phyloP scores from a whole-genome alignment of 2,888 invertebrate genomes.

The Drosophila percnosoma region DNA sequence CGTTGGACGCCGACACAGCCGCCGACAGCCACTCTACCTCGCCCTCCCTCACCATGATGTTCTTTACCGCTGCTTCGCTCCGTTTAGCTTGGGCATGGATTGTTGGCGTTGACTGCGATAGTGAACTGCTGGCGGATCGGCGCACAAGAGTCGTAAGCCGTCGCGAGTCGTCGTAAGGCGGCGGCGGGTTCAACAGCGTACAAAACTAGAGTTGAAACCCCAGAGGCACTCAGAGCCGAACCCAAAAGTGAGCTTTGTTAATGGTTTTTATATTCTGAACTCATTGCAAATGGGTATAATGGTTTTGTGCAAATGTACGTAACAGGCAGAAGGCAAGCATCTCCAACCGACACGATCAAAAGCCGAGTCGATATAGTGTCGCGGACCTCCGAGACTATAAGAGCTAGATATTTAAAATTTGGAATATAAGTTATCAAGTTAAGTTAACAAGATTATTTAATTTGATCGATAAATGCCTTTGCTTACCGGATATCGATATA shows the following conservation, averaged over 20 bases:
- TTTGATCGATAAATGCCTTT: not conserved
- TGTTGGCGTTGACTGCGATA: slow-evolving; percentile 32
- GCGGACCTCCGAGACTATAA: not conserved
- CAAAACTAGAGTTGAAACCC: slow-evolving; percentile 42
- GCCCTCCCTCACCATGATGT: slow-evolving; percentile 16
- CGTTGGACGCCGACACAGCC: slow-evolving; percentile 50
- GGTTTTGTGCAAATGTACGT: not conserved
- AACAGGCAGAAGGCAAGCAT: not conserved
- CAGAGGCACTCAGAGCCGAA: slow-evolving; percentile 23
- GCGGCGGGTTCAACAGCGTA: slow-evolving; percentile 46
- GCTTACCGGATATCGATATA: not conserved
- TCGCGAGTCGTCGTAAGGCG: slow-evolving; percentile 15
- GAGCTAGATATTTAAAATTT: not conserved
- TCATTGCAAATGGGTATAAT: not conserved
- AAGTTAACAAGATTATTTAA: not conserved
- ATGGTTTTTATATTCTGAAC: slow-evolving; percentile 45
- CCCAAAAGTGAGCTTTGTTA: slow-evolving; percentile 46
- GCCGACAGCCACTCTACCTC: slow-evolving; percentile 4
- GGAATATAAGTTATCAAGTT: not conserved
- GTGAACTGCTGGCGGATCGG: slow-evolving; percentile 52
- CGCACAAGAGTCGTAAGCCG: slow-evolving; percentile 17
- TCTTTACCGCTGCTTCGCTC: slow-evolving; percentile 51
- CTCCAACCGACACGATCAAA: not conserved
- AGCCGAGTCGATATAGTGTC: not conserved
- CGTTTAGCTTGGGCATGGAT: slow-evolving; percentile 41